Conservation (phyloP, 1,140 invertebrate species). For the Lutraria rhynchaena region DNA sequence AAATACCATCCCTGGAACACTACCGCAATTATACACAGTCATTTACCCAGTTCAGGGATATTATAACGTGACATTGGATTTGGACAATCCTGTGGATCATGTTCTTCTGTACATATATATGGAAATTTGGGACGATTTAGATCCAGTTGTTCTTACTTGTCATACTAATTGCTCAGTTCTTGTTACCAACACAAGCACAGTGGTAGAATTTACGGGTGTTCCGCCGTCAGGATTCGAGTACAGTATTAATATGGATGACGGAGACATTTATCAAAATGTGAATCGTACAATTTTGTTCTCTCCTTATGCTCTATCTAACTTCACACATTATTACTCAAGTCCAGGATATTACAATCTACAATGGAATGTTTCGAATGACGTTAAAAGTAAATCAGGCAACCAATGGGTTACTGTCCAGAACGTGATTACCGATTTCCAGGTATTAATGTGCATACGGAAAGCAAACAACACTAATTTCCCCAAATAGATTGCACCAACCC, state of each 20-base stretch:
- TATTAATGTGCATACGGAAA: too few species aligned
- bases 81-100: not conserved
- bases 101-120: not conserved
- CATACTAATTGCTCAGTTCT: not conserved
- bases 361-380: constrained; percentile 10
- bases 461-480: too few species aligned
- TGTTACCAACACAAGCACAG: not conserved
- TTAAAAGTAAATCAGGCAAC: not conserved
- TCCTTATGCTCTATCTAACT: not conserved
- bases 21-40: not conserved
- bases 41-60: constrained; percentile 14
- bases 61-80: constrained; percentile 2
- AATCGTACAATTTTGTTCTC: constrained; percentile 7
- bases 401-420: constrained; percentile 6
- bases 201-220: constrained; percentile 1
- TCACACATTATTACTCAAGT: not conserved
- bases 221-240: constrained; percentile 24
- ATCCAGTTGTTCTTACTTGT: not conserved
- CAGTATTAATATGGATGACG: constrained; percentile 7
- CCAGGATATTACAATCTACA: constrained; percentile 7
- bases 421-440: constrained; percentile 19
- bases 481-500: too few species aligned
- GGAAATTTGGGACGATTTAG: constrained; percentile 3
- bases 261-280: not conserved
- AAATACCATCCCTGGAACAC: not conserved